phyloP scores from a whole-genome alignment of 1,140 invertebrate genomes.

The Diuraphis noxia region DNA sequence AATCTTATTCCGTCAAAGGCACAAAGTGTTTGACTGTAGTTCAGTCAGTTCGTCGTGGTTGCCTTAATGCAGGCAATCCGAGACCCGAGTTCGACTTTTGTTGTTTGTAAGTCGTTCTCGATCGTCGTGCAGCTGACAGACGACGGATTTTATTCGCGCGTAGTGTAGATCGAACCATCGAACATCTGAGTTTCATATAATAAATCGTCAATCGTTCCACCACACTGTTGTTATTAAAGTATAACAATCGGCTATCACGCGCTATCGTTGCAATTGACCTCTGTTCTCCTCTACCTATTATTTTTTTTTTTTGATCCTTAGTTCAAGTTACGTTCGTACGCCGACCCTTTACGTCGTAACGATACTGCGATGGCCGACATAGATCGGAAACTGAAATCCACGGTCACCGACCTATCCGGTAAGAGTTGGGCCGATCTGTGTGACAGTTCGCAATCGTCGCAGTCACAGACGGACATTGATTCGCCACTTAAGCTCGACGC shows the following conservation, averaged over 20 bases:
- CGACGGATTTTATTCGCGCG: too few species aligned
- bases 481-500: neutral
- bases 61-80: neutral
- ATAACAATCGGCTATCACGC: neutral
- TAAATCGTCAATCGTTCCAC: neutral
- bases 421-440: slow-evolving; percentile 37
- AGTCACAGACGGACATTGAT: neutral
- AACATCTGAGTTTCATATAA: neutral
- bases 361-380: neutral
- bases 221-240: neutral
- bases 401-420: neutral
- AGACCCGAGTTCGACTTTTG: neutral
- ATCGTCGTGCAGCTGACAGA: too few species aligned
- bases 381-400: neutral
- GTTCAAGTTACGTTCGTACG: too few species aligned
- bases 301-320: neutral
- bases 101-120: neutral
- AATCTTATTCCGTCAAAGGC: neutral
- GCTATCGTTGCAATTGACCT: neutral
- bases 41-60: neutral
- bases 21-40: neutral
- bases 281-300: neutral
- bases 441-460: slow-evolving; percentile 34
- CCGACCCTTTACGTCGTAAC: neutral
- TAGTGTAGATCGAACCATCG: neutral